These are phyloP conservation scores for Acleris sparsana DNA, from an alignment of 2,888 invertebrate genomes.

Conservation along the genomic window DNA sequence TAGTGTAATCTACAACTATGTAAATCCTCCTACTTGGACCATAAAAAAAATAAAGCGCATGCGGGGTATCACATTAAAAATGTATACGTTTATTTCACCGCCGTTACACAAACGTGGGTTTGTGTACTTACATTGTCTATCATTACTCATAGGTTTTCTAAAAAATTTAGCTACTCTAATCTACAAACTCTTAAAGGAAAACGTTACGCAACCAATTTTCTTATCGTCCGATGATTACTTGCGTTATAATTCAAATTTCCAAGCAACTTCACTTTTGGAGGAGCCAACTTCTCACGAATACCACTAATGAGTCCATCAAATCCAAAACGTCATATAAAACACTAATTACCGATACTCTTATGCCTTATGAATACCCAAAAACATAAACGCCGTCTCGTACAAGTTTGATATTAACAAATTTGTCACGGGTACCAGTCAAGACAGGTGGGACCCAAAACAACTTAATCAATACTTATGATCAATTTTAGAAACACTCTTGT, in stretches of 20 bases:
- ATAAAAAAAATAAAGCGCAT: too few species aligned
- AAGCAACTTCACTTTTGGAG: slow-evolving; percentile 26
- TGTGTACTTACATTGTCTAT: too few species aligned
- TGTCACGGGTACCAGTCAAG: slow-evolving; percentile 39
- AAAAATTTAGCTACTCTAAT: too few species aligned
- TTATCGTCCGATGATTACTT: slow-evolving; percentile 24
- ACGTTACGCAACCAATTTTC: slow-evolving; percentile 4
- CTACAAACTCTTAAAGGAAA: too few species aligned
- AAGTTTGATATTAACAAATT: slow-evolving; percentile 38
- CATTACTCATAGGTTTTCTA: too few species aligned
- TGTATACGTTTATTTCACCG: too few species aligned
- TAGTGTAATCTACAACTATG: too few species aligned
- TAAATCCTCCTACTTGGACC: too few species aligned
- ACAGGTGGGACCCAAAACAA: slow-evolving; percentile 28
- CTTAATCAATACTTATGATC: background rate
- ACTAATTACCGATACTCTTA: background rate
- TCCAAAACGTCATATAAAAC: background rate
- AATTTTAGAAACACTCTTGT: background rate
- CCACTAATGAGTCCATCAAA: slow-evolving; percentile 6
- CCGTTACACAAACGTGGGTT: too few species aligned
- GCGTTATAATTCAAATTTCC: slow-evolving; percentile 17
- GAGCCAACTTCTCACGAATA: slow-evolving; percentile 29
- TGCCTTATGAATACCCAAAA: background rate
- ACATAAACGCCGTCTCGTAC: slow-evolving; percentile 32
- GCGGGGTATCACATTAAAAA: too few species aligned